phyloP scores from a whole-genome alignment of 1,140 invertebrate genomes.

The Hypsibius dujardini region DNA sequence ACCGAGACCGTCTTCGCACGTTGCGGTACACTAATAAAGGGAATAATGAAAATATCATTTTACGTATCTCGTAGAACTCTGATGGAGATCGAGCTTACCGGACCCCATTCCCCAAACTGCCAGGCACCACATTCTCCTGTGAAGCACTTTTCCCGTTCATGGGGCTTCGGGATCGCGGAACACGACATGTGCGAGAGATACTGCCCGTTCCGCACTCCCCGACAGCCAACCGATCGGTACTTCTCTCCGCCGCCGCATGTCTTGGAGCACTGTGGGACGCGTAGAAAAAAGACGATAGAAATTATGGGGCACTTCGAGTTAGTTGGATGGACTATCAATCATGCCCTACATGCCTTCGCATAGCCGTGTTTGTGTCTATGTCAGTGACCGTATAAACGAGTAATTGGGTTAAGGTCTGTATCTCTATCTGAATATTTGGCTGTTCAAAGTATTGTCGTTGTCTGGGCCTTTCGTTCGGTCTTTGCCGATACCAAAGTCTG shows the following conservation, averaged over 20 bases:
- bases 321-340: too few species aligned
- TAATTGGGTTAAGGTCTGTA: too few species aligned
- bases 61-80: conserved; percentile 20
- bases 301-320: too few species aligned
- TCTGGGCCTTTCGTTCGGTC: too few species aligned
- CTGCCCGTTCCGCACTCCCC: conserved; percentile 26
- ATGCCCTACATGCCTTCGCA: too few species aligned
- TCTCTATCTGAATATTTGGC: too few species aligned
- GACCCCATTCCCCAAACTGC: conserved; percentile 34
- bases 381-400: too few species aligned
- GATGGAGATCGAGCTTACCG: conserved; percentile 27
- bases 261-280: conserved; percentile 33
- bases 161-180: conserved; percentile 26
- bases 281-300: too few species aligned
- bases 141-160: conserved; percentile 28
- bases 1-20: conserved; percentile 25
- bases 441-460: too few species aligned
- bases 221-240: conserved; percentile 33
- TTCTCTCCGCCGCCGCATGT: conserved; percentile 31
- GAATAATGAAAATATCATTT: too few species aligned
- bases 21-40: conserved; percentile 11
- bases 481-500: too few species aligned
- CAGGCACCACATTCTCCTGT: conserved; percentile 32
- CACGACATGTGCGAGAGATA: conserved; percentile 29
- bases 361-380: too few species aligned